Evolutionary conservation across 2,797 vertebrate genomes (phyloP), one percentile per base, ranked within the genome.

Genomic region (Rhinogobio ventralis): DNA sequence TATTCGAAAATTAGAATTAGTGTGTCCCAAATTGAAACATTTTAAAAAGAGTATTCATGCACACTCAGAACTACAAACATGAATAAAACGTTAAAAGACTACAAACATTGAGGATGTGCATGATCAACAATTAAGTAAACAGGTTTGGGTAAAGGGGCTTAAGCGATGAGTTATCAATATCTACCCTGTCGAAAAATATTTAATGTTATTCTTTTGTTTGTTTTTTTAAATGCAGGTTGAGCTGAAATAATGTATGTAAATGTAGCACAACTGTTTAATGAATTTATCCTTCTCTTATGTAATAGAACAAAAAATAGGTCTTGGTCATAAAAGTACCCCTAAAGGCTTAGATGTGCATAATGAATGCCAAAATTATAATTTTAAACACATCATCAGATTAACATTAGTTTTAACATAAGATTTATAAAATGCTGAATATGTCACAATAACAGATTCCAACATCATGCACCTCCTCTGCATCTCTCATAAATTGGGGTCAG

Each of bases 401-500:
- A n/a, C n/a, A n/a, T n/a, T n/a, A n/a, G n/a, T n/a, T n/a, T 82
- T 83, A 85, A 90, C 86, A 80, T 82, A 78, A 79, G 81, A 90
- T 25, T 36, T 77, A 83, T 84, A 86, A 81, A 42, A 81, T 45
- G 88, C 81, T 53, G 81, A 91, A 90, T 80, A 51, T 60, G 76
- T 76, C 55, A 83, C 90, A 89, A 90, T 93, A 91, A 93, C 90
- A 90, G 90, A 92, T 93, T 93, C 90, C 92, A 87, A 89, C 87
- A 86, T 90, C 55, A 90, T 74, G 89, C 75, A 84, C 91, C 90
- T 91, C 90, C 86, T 86, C 88, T 57, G 75, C 80, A 89, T 88
- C 90, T 89, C 88, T 90, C 85, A 87, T 92, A 94, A 93, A 95
- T 94, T 95, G 94, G 90, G 93, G 93, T 94, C 93, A 94, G 91